phyloP scores from a whole-genome alignment of 2,797 vertebrate genomes.

The Xiphorhynchus erythropygius region DNA sequence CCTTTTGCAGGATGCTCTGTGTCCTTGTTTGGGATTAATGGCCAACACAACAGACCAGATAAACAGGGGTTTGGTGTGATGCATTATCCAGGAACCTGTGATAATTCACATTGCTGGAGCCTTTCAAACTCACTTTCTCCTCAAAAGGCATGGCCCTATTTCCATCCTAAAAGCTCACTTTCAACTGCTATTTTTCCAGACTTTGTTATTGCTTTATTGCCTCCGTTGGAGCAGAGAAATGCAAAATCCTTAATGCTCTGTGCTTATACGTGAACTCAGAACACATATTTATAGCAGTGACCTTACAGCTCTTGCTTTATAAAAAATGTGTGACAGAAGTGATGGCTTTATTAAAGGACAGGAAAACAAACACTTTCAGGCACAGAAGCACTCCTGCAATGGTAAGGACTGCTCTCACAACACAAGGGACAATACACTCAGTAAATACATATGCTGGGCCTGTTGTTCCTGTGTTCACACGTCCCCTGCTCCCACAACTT shows the following conservation, averaged over 20 bases:
- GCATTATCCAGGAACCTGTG: neutral
- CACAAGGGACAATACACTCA: neutral
- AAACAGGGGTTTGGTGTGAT: neutral
- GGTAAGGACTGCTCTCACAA: neutral
- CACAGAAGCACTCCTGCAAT: neutral
- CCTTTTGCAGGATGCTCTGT: neutral
- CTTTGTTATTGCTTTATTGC: neutral
- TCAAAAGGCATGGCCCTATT: neutral
- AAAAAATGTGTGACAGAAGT: neutral
- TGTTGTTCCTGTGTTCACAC: neutral
- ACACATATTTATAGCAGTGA: neutral
- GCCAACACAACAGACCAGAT: neutral
- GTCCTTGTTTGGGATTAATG: neutral
- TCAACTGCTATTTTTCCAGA: neutral
- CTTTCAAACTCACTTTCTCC: neutral
- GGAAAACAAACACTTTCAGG: neutral
- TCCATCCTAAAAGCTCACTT: neutral
- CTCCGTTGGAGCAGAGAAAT: neutral
- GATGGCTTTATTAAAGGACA: neutral
- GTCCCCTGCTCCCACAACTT: rapidly evolving
- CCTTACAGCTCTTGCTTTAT: neutral
- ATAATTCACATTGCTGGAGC: neutral
- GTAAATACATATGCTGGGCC: neutral
- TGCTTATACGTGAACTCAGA: neutral
- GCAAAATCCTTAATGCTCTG: neutral